Base-by-base conservation (phyloP, 2,113 vertebrate species). In the Rana temporaria region DNA sequence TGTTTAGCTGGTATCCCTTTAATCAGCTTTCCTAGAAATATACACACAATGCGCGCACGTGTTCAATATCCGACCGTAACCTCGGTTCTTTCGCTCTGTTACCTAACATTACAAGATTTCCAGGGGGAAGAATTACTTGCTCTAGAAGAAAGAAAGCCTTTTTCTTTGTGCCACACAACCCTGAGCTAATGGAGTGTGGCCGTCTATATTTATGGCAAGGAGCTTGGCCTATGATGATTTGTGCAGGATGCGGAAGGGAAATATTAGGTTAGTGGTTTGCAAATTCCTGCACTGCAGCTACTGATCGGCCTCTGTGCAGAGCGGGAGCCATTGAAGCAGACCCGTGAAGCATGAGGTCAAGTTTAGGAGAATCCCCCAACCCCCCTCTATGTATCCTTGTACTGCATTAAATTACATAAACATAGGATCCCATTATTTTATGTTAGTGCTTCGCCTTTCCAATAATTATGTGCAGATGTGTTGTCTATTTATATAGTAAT, bases 201-300 rank as follows among this genome's bases (percentile, higher is more conserved):
- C 26, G 53, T 79, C 65, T 70, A 60, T 79, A 70, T 79, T 79
- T 79, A 79, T 79, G 55, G 78, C 24, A 19, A 26, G 53, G 32
- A 70, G 16, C 65, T 52, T 3, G 34, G 74, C 59, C 48, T 48
- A 70, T 60, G 65, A 79, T 79, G 66, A 79, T 79, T 79, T 79
- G 65, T 79, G 66, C 78, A 69, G 65, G 78, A 79, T 57, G 65
- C 78, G 65, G 78, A 70, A 67, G 78, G 78, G 78, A 79, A 79
- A 79, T 79, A 79, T 70, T 79, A 79, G 78, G 53, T 70, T 79
- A 59, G 78, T 24, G 66, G 78, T 79, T 79, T 79, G 53, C 66
- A 79, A 56, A 79, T 79, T 79, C 66, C 65, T 79, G 53, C 55
- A 42, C 65, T 70, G 69, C 42, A 70, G 78, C 53, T 62, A 69